phyloP scores from a whole-genome alignment of 2,113 vertebrate species.

The Todiramphus saurophagus region DNA sequence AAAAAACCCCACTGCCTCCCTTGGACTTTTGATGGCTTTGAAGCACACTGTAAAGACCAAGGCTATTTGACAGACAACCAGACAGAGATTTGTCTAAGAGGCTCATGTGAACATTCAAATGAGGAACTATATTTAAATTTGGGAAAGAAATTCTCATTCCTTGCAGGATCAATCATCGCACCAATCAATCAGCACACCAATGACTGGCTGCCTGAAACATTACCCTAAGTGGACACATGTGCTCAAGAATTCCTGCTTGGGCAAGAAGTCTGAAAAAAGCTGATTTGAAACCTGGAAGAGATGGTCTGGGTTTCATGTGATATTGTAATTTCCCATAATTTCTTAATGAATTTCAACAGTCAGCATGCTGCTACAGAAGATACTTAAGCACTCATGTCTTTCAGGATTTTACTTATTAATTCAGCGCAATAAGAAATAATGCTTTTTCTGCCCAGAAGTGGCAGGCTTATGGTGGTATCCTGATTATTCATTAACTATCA shows the following conservation, averaged over 20 bases:
- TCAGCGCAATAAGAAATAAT: not conserved
- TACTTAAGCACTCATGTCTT: not conserved
- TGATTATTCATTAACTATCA: not conserved
- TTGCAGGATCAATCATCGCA: not conserved
- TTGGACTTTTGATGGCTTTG: not conserved
- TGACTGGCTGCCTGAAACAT: not conserved
- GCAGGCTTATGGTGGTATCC: not conserved
- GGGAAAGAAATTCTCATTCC: not conserved
- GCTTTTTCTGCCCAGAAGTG: not conserved
- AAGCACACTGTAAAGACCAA: not conserved
- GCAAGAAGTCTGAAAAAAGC: not conserved
- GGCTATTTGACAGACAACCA: not conserved
- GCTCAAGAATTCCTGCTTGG: not conserved
- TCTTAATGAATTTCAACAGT: not conserved
- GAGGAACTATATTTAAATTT: conserved; percentile 15
- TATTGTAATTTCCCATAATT: not conserved
- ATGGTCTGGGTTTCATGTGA: not conserved
- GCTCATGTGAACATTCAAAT: conserved; percentile 10
- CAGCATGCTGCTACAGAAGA: not conserved
- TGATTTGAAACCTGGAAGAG: not conserved
- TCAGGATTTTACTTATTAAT: not conserved
- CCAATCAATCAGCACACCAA: not conserved
- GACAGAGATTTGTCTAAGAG: not conserved
- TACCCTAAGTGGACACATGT: not conserved
- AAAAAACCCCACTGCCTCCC: not conserved